A percentile compares a stretch with the other conserved stretches of the same genome.
phyloP scores from a whole-genome alignment of 2,113 vertebrate genomes.

The Neodon shergylaensis region DNA sequence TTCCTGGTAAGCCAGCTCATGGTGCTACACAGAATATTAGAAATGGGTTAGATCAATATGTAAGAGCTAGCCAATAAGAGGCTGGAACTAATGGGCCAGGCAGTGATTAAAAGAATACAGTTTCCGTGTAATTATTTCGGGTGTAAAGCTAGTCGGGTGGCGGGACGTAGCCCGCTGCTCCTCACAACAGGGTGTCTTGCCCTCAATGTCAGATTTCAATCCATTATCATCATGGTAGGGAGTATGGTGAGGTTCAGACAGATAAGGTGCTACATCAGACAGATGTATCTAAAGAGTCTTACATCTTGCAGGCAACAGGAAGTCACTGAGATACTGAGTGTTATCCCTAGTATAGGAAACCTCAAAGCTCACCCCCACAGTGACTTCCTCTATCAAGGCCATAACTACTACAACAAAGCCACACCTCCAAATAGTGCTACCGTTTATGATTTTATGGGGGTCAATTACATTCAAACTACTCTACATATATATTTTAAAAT shows the following conservation, averaged over 20 bases:
- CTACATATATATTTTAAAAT: neutral
- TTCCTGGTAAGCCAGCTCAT: too few species aligned
- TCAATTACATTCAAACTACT: neutral
- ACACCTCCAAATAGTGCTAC: neutral
- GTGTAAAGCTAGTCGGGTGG: too few species aligned
- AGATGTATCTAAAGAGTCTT: neutral
- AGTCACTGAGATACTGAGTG: too few species aligned
- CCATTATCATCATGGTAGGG: neutral
- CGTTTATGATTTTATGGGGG: neutral
- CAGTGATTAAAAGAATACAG: too few species aligned
- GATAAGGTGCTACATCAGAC: neutral
- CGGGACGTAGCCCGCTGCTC: too few species aligned
- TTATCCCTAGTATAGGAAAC: too few species aligned
- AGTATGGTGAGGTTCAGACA: neutral
- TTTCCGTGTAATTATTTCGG: too few species aligned
- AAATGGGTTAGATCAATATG: too few species aligned
- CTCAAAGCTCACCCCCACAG: too few species aligned
- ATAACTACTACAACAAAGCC: neutral
- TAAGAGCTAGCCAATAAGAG: too few species aligned
- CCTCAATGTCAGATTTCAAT: neutral
- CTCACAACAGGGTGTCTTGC: neutral
- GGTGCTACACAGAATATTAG: too few species aligned
- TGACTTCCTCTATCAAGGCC: neutral
- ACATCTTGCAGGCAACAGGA: neutral
- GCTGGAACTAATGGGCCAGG: too few species aligned